These are phyloP conservation scores for Eurytoma adleriae DNA, from an alignment of 2,888 invertebrate species.

Conservation along the genomic window DNA sequence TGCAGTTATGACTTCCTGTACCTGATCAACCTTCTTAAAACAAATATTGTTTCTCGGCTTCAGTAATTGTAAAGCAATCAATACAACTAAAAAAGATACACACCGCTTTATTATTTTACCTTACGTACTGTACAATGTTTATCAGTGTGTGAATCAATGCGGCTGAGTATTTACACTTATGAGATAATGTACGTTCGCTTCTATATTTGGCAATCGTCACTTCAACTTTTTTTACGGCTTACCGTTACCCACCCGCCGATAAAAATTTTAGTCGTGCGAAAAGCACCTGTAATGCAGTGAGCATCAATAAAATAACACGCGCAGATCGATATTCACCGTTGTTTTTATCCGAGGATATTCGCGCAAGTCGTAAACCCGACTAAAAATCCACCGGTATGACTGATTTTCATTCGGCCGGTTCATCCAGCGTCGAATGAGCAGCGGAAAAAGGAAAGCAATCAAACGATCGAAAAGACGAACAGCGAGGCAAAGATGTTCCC, in stretches of 20 bases:
- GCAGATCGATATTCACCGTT: too few species aligned
- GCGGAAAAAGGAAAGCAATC: neutral
- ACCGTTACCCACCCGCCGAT: neutral
- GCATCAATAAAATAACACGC: neutral
- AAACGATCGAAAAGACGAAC: neutral
- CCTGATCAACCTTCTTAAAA: too few species aligned
- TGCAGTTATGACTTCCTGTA: too few species aligned
- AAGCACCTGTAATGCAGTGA: neutral
- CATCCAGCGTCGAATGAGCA: neutral
- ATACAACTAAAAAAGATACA: too few species aligned
- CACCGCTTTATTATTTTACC: neutral
- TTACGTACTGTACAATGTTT: constrained; percentile 16
- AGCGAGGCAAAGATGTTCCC: neutral
- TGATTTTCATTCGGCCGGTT: too few species aligned
- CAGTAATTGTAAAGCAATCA: too few species aligned
- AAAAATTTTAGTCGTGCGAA: neutral
- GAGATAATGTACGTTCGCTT: neutral
- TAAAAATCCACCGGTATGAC: too few species aligned
- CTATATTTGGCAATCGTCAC: constrained; percentile 37
- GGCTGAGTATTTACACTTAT: constrained; percentile 14
- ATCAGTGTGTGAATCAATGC: neutral
- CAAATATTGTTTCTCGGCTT: too few species aligned
- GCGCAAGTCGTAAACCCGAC: too few species aligned
- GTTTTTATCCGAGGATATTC: too few species aligned
- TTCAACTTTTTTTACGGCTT: neutral